Base-by-base conservation (phyloP, 2,113 vertebrate genomes). In the Cinclus cinclus region DNA sequence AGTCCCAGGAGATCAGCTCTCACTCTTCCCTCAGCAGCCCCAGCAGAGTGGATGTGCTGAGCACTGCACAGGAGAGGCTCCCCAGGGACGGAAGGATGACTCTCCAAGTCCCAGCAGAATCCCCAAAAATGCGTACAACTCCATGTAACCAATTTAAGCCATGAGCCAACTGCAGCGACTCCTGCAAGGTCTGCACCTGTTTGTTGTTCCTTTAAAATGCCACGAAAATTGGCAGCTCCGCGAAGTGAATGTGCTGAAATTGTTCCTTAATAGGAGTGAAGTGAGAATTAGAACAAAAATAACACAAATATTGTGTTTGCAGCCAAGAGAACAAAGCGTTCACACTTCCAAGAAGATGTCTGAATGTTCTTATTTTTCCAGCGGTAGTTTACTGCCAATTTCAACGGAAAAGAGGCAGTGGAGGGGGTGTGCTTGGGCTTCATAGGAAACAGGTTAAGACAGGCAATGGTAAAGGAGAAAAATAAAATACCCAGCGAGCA, bases 21-120 rank as follows among this genome's bases (percentile, higher is more conserved):
- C 35, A 2, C 30, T 31, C 13, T 0, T 2, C n/a, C 24, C 3
- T 0, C 9, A 1, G 11, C 13, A 62, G 46, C 46, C 30, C 41
- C 1, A 10, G 62, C 23, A 13, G 5, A 0, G 9, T 25, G 47
- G 47, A 25, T 49, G 49, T 47, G 46, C 2, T 25, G 63, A 14
- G 30, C 19, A 0, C 16, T 9, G 30, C 24, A 0, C 7, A 2
- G 39, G 11, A 44, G 28, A 33, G 13, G 31, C 5, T 65, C 77
- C 64, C 70, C 30, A 1, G 3, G 1, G n/a, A 1, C 0, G 1
- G 27, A 20, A 35, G n/a, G 59, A 81, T 11, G 44, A 1, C 19
- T 53, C 81, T 62, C 62, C 18, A 19, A 15, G 9, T 17, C 42
- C 24, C 5, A 41, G 53, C 37, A 81, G 8, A 23, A 50, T 24